These are phyloP conservation scores for Gambusia holbrooki DNA, from an alignment of 2,113 vertebrate genomes.

Conservation along the genomic window DNA sequence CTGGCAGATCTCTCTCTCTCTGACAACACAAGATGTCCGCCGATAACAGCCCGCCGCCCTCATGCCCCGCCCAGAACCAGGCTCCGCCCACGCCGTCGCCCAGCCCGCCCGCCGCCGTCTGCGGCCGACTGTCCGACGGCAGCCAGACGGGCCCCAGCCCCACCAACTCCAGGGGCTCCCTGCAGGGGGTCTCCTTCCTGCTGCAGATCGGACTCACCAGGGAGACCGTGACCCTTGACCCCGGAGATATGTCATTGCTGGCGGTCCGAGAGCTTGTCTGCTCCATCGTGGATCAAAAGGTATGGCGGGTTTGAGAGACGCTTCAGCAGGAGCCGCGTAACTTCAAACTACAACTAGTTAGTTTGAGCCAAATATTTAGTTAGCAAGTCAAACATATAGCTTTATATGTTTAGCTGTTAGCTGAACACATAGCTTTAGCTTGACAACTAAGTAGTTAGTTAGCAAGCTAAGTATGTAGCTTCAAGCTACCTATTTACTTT, in stretches of 20 bases:
- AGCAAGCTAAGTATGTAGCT: too few relatives aligned
- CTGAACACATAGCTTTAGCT: too few relatives aligned
- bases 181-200: slow-evolving; percentile 90
- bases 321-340: neutral
- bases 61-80: slow-evolving; percentile 52
- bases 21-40: slow-evolving; percentile 85
- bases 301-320: slow-evolving; percentile 23
- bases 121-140: slow-evolving; percentile 87
- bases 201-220: slow-evolving; percentile 94
- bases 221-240: slow-evolving; percentile 90
- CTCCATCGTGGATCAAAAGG: slow-evolving; percentile 95
- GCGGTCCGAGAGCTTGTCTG: slow-evolving; percentile 92
- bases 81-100: slow-evolving; percentile 86
- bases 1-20: slow-evolving; percentile 16
- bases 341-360: too few relatives aligned
- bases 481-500: too few relatives aligned
- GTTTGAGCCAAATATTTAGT: too few relatives aligned
- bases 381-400: too few relatives aligned
- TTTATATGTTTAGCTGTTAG: too few relatives aligned
- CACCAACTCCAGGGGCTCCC: slow-evolving; percentile 87
- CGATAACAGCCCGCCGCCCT: slow-evolving; percentile 81
- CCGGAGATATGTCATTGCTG: slow-evolving; percentile 87
- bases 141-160: slow-evolving; percentile 87
- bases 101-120: slow-evolving; percentile 85
- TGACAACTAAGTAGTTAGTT: too few relatives aligned